These are phyloP conservation scores for Drosophila bunnanda DNA, from an alignment of 2,888 invertebrate genomes.

Conservation along the genomic window DNA sequence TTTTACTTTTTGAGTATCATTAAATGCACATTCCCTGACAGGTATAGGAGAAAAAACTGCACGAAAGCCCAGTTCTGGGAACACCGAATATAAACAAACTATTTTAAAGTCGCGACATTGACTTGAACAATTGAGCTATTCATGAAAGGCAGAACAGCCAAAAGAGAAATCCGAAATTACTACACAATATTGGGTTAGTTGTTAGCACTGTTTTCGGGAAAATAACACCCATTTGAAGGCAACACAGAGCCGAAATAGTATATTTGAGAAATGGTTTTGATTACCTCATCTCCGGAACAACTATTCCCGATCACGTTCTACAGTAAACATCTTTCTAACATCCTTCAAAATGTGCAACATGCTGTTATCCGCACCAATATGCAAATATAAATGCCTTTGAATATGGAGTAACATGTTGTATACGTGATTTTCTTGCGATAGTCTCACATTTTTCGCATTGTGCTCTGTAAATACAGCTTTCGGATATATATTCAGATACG, in stretches of 20 bases:
- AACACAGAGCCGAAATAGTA: not conserved
- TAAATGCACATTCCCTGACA: not conserved
- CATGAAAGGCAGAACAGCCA: constrained; percentile 9
- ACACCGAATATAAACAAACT: not conserved
- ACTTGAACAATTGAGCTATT: constrained; percentile 46
- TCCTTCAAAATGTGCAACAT: not conserved
- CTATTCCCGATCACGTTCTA: constrained; percentile 1
- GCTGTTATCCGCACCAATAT: constrained; percentile 7
- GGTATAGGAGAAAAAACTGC: constrained; percentile 8
- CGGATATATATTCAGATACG: not conserved
- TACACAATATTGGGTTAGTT: constrained; percentile 7
- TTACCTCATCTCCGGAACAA: not conserved
- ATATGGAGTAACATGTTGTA: constrained; percentile 29
- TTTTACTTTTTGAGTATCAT: not conserved
- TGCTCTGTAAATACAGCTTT: constrained; percentile 22
- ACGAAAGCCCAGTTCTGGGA: not conserved
- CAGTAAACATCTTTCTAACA: too few relatives aligned
- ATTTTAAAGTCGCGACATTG: constrained; percentile 14
- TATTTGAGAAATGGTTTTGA: not conserved
- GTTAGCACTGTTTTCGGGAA: constrained; percentile 1
- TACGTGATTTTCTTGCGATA: constrained; percentile 34
- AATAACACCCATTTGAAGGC: not conserved
- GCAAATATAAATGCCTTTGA: constrained; percentile 3
- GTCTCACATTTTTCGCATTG: not conserved
- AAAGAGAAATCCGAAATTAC: constrained; percentile 7